Conservation (phyloP, 2,113 vertebrate species). For the Tapirus terrestris region DNA sequence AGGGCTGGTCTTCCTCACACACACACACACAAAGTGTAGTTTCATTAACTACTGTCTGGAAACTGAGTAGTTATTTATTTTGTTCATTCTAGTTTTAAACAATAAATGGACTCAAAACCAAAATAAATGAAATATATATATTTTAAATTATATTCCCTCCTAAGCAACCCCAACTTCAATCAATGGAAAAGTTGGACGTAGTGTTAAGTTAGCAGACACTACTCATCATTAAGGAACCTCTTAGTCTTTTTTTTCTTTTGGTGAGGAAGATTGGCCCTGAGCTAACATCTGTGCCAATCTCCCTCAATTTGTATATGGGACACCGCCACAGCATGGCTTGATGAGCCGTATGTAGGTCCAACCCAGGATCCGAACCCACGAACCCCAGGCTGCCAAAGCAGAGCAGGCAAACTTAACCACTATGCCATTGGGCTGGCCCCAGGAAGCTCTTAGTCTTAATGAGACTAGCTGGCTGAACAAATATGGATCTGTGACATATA, state of each 20-base stretch:
- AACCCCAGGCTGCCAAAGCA: no score
- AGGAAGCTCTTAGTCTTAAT: background rate
- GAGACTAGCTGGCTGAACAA: background rate
- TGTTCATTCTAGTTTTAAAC: background rate
- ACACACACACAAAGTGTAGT: background rate
- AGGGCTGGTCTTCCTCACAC: no score
- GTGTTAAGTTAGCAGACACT: background rate
- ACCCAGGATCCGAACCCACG: no score
- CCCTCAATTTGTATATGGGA: no score
- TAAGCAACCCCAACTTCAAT: background rate
- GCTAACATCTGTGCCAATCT: no score
- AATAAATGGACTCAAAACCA: background rate
- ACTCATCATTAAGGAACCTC: background rate
- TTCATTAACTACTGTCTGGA: background rate
- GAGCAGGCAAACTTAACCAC: no score
- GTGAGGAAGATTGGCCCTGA: no score
- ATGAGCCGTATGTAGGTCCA: no score
- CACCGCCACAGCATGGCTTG: no score
- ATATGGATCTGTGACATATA: slow-evolving; percentile 13
- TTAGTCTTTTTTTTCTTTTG: background rate
- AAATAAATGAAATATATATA: background rate
- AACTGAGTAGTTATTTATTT: background rate
- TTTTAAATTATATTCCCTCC: background rate
- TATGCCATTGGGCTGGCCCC: no score
- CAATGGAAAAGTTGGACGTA: background rate